Percentiles rank a stretch among this genome's conserved stretches.
Evolutionary conservation across 1,140 invertebrate genomes (phyloP).

Genomic region (Penaeus vannamei): DNA sequence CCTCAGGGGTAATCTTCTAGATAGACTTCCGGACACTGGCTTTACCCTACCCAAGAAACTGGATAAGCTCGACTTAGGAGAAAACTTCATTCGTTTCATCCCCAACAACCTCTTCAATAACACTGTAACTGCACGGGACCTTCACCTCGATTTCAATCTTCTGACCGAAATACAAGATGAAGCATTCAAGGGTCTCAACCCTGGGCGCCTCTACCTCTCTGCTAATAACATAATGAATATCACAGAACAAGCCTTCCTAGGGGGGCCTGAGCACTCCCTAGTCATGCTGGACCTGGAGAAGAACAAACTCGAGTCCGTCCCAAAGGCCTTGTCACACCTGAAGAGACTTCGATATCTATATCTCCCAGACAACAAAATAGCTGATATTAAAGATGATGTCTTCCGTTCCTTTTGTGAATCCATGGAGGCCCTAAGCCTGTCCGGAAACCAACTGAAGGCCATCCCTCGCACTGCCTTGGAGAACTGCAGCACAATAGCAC

Average conservation of each 20-base stretch:
- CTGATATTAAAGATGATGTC: constrained; percentile 81
- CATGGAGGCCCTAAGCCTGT: constrained; percentile 84
- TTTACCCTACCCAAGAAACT: constrained; percentile 74
- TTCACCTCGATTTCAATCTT: constrained; percentile 86
- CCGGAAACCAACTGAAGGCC: constrained; percentile 82
- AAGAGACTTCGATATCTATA: constrained; percentile 84
- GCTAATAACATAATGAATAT: constrained; percentile 71
- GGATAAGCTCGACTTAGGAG: constrained; percentile 87
- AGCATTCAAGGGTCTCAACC: constrained; percentile 79
- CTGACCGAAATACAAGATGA: constrained; percentile 78
- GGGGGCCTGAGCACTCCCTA: constrained; percentile 75
- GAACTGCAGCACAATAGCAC: constrained; percentile 81
- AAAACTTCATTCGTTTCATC: constrained; percentile 80
- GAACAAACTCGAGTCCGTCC: constrained; percentile 81
- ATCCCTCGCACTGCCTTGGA: constrained; percentile 81
- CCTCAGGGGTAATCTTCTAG: constrained; percentile 84
- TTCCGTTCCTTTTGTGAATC: constrained; percentile 85
- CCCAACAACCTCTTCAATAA: constrained; percentile 78
- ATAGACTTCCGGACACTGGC: constrained; percentile 77
- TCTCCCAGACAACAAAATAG: constrained; percentile 85
- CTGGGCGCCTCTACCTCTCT: constrained; percentile 83
- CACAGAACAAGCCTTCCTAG: constrained; percentile 63
- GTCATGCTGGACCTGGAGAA: constrained; percentile 88
- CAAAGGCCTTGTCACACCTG: constrained; percentile 79
- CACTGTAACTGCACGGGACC: constrained; percentile 81